phyloP scores from a whole-genome alignment of 1,140 invertebrate species.

The Adelges cooleyi region DNA sequence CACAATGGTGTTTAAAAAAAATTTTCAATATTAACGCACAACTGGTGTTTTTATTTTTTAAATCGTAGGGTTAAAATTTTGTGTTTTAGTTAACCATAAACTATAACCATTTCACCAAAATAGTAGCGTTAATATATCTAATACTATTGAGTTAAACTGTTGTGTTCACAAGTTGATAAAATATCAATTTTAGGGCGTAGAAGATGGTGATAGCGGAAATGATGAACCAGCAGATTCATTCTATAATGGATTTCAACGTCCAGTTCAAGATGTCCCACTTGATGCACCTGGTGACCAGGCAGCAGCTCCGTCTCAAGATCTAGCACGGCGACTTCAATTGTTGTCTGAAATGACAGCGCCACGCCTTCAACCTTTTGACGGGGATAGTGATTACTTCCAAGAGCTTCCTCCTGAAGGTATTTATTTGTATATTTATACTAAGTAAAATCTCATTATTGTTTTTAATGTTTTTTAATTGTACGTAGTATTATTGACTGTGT shows the following conservation, averaged over 20 bases:
- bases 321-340: constrained; percentile 2
- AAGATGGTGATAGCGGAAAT: constrained; percentile 24
- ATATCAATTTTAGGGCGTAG: constrained; percentile 18
- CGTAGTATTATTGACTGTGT: constrained; percentile 67
- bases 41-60: too few species aligned
- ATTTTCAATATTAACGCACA: too few species aligned
- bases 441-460: too few species aligned
- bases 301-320: constrained; percentile 10
- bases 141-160: too few species aligned
- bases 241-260: constrained; percentile 21
- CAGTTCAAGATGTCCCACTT: constrained; percentile 10
- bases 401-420: constrained; percentile 21
- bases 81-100: too few species aligned
- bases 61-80: too few species aligned
- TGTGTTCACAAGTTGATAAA: too few species aligned
- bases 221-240: constrained; percentile 17
- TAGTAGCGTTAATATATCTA: too few species aligned
- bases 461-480: constrained; percentile 37
- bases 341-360: not conserved
- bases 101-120: too few species aligned
- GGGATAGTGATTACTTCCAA: constrained; percentile 18
- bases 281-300: not conserved
- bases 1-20: constrained; percentile 20
- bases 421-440: not conserved
- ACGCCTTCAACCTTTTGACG: not conserved